These are phyloP conservation scores for Buathra laborator DNA, from an alignment of 2,888 invertebrate species.

Conservation along the genomic window DNA sequence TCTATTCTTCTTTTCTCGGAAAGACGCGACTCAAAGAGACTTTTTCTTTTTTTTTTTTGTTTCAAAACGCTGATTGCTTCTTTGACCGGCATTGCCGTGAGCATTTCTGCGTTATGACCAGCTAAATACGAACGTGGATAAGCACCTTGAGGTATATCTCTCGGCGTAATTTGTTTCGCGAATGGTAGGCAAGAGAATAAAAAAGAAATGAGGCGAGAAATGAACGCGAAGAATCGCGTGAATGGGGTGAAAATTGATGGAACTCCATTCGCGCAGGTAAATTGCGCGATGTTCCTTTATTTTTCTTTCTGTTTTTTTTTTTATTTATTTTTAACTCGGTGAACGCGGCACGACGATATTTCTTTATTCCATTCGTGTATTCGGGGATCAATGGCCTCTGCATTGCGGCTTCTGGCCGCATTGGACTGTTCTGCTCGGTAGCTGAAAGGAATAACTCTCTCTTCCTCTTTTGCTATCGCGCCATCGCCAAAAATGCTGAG, in stretches of 20 bases:
- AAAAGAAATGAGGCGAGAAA: not conserved
- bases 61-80: conserved; percentile 1
- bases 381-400: conserved; percentile 71
- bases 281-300: conserved; percentile 14
- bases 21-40: not conserved
- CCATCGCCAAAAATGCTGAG: conserved; percentile 46
- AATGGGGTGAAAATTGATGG: conserved; percentile 40
- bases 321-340: not conserved
- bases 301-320: conserved; percentile 23
- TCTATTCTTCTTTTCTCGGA: not conserved
- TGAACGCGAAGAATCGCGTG: not conserved
- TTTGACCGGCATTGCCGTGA: conserved; percentile 6
- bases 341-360: conserved; percentile 50
- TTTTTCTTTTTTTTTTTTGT: not conserved
- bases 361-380: conserved; percentile 65
- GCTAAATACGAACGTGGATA: conserved; percentile 20
- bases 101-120: conserved; percentile 1
- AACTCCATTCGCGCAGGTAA: conserved; percentile 37
- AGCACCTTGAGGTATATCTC: conserved; percentile 13
- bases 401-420: conserved; percentile 68
- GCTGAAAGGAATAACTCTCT: conserved; percentile 46
- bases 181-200: conserved; percentile 17
- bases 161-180: conserved; percentile 24
- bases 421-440: conserved; percentile 4
- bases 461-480: conserved; percentile 9